Evolutionary conservation across 2,113 vertebrate genomes (phyloP).

Genomic region (Dryoscopus gambensis): DNA sequence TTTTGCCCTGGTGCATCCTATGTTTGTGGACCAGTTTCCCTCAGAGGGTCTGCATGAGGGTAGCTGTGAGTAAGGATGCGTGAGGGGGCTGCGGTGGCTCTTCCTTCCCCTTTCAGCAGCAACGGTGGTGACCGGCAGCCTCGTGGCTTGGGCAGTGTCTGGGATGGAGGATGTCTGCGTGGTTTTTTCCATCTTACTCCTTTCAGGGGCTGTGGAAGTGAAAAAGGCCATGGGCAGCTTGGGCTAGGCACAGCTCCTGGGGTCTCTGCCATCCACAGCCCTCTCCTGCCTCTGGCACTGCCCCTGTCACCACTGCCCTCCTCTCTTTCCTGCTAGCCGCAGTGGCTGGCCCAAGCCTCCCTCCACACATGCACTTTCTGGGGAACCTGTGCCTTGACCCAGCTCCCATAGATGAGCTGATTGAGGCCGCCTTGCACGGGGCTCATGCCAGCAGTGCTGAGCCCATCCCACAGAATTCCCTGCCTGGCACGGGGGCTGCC

Average conservation of each 20-base stretch:
- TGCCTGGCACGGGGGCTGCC: not conserved
- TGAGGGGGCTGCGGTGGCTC: not conserved
- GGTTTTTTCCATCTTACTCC: constrained; percentile 9
- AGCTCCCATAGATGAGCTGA: not conserved
- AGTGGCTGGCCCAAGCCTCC: not conserved
- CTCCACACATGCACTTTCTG: fast-evolving
- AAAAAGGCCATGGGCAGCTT: not conserved
- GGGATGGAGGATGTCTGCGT: not conserved
- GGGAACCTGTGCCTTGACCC: not conserved
- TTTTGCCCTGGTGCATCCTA: not conserved
- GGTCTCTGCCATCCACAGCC: not conserved
- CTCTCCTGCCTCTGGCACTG: not conserved
- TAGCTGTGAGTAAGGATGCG: not conserved
- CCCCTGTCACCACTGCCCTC: not conserved
- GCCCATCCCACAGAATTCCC: not conserved
- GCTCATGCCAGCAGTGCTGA: fast-evolving
- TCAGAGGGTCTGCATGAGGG: not conserved
- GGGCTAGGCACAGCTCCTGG: not conserved
- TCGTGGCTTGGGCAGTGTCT: not conserved
- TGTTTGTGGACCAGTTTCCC: not conserved
- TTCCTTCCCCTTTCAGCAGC: constrained; percentile 41
- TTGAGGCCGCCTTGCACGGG: fast-evolving
- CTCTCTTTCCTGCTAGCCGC: fast-evolving
- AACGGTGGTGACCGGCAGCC: not conserved
- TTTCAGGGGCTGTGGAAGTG: not conserved